phyloP scores from a whole-genome alignment of 1,140 invertebrate genomes.

The Drosophila murphyi region DNA sequence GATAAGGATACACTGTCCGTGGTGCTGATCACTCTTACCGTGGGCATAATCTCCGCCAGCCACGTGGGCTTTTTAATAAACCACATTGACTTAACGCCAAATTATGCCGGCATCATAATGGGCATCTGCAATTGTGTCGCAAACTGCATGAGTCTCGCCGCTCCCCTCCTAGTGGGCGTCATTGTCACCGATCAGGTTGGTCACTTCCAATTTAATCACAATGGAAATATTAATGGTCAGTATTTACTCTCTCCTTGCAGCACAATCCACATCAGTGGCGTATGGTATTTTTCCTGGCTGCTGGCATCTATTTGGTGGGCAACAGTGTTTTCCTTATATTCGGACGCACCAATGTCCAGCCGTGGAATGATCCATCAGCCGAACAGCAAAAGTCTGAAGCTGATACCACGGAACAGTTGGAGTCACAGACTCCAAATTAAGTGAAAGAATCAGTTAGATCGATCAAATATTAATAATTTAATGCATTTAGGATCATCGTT shows the following conservation, averaged over 20 bases:
- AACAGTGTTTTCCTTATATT: conserved; percentile 89
- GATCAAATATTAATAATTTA: too few relatives aligned
- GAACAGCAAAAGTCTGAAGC: conserved; percentile 13
- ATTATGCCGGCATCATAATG: conserved; percentile 89
- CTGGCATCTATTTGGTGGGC: conserved; percentile 88
- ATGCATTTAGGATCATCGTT: too few relatives aligned
- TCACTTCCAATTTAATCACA: neutral
- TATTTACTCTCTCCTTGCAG: conserved; percentile 62
- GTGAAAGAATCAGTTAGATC: neutral
- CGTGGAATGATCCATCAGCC: conserved; percentile 87
- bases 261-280: conserved; percentile 87
- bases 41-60: conserved; percentile 90
- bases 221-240: too few relatives aligned
- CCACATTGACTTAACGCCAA: conserved; percentile 90
- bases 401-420: conserved; percentile 4
- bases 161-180: conserved; percentile 87
- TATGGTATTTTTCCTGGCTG: conserved; percentile 90
- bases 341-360: conserved; percentile 86
- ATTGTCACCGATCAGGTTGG: conserved; percentile 88
- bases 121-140: conserved; percentile 90
- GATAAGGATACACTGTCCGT: conserved; percentile 85
- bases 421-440: conserved; percentile 30
- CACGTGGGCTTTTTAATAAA: conserved; percentile 89
- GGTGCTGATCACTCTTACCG: conserved; percentile 87
- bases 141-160: conserved; percentile 89